A percentile compares a stretch with the other conserved stretches of the same genome.
phyloP scores from a whole-genome alignment of 2,797 vertebrate species.

The Pantherophis alleghaniensis region DNA sequence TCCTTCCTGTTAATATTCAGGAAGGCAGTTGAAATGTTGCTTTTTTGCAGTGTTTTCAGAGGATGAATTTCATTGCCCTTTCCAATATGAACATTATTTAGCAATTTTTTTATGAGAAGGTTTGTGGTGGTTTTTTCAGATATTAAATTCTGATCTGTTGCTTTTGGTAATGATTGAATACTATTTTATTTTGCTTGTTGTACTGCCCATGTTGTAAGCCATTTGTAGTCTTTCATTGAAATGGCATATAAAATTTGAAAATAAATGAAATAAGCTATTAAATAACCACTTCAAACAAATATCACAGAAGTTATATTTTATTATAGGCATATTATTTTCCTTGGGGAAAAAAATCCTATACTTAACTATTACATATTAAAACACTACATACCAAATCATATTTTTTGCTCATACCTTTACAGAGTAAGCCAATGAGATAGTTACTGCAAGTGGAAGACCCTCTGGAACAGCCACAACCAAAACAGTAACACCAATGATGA shows the following conservation, averaged over 20 bases:
- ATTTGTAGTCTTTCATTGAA: background rate
- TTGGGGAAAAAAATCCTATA: background rate
- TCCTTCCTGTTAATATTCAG: background rate
- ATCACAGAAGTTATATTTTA: background rate
- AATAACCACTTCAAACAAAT: background rate
- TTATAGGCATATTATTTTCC: too few species aligned
- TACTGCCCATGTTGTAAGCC: background rate
- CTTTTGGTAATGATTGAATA: background rate
- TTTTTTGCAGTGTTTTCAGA: background rate
- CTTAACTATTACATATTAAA: background rate
- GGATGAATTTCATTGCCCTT: background rate
- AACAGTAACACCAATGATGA: constrained; percentile 98
- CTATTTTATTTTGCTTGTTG: background rate
- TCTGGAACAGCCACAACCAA: constrained; percentile 97
- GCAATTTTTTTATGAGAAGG: background rate
- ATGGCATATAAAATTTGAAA: background rate
- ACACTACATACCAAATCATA: background rate
- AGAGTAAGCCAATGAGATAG: constrained; percentile 97
- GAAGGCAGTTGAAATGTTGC: background rate
- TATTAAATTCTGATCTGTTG: background rate
- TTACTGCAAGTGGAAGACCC: constrained; percentile 96
- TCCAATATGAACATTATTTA: background rate
- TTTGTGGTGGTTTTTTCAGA: background rate
- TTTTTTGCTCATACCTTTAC: constrained; percentile 85
- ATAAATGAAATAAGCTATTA: background rate